These are phyloP conservation scores for Remorina albescens DNA, from an alignment of 2,797 vertebrate genomes.

Conservation along the genomic window DNA sequence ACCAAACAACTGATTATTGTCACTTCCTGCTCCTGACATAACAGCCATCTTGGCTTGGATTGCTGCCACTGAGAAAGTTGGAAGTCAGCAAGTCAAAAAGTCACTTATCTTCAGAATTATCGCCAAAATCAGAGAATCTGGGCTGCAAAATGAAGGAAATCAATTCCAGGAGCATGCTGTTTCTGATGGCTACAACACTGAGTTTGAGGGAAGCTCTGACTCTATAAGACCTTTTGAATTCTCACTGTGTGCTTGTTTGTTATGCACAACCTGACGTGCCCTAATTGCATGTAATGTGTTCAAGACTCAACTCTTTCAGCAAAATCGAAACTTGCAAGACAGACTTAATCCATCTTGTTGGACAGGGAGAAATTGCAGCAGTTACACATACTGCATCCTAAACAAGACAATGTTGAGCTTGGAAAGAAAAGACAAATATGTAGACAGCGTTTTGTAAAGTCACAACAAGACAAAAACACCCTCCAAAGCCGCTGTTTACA, in stretches of 20 bases:
- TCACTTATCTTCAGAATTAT: not conserved
- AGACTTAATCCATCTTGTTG: slow-evolving; percentile 17
- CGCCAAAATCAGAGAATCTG: not conserved
- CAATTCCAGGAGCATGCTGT: not conserved
- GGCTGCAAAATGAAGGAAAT: not conserved
- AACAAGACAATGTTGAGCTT: slow-evolving; percentile 12
- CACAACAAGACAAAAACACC: not conserved
- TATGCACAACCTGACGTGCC: not conserved
- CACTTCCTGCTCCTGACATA: not conserved
- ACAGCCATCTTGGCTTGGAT: too few relatives aligned
- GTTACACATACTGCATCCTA: slow-evolving; percentile 8
- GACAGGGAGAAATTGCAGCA: slow-evolving; percentile 4
- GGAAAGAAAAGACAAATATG: slow-evolving; percentile 25
- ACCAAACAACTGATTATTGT: not conserved
- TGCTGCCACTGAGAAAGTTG: too few relatives aligned
- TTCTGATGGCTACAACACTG: not conserved
- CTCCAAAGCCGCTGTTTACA: slow-evolving; percentile 49
- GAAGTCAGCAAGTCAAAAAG: not conserved
- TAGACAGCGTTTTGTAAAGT: slow-evolving; percentile 34
- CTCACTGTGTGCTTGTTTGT: not conserved
- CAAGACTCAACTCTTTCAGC: not conserved
- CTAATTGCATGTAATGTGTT: not conserved
- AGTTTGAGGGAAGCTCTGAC: not conserved
- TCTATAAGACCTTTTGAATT: not conserved
- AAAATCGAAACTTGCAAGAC: not conserved